These are phyloP conservation scores for Sitta europaea DNA, from an alignment of 2,113 vertebrate species.

Conservation along the genomic window DNA sequence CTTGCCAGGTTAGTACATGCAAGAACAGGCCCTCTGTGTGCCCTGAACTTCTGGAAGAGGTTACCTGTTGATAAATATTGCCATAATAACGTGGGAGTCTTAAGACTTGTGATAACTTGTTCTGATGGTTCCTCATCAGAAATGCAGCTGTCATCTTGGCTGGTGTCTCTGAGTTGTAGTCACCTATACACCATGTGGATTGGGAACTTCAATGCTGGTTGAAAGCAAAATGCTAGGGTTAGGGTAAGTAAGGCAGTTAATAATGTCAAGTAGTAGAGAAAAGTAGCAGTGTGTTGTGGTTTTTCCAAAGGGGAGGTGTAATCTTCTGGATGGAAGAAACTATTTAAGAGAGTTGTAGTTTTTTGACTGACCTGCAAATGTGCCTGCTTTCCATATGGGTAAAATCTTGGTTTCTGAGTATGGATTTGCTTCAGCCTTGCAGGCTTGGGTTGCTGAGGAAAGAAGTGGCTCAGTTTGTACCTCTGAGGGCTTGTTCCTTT, in stretches of 20 bases:
- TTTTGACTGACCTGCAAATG: neutral
- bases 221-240: neutral
- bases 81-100: accelerated
- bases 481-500: neutral
- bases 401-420: neutral
- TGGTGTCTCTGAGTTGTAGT: neutral
- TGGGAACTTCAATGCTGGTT: neutral
- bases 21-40: neutral
- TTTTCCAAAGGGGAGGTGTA: accelerated
- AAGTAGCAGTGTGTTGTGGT: neutral
- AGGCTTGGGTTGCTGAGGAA: neutral
- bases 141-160: neutral
- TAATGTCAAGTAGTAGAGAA: neutral
- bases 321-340: neutral
- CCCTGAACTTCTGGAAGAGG: neutral
- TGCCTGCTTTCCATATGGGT: neutral
- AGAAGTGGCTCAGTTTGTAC: neutral
- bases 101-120: neutral
- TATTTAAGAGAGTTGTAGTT: neutral
- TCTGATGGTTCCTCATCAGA: neutral
- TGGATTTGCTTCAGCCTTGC: neutral
- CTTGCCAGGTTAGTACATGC: neutral
- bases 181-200: neutral
- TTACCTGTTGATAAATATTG: neutral
- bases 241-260: neutral